Conservation (phyloP, 2,888 invertebrate genomes). For the Ramazzottius varieornatus region DNA sequence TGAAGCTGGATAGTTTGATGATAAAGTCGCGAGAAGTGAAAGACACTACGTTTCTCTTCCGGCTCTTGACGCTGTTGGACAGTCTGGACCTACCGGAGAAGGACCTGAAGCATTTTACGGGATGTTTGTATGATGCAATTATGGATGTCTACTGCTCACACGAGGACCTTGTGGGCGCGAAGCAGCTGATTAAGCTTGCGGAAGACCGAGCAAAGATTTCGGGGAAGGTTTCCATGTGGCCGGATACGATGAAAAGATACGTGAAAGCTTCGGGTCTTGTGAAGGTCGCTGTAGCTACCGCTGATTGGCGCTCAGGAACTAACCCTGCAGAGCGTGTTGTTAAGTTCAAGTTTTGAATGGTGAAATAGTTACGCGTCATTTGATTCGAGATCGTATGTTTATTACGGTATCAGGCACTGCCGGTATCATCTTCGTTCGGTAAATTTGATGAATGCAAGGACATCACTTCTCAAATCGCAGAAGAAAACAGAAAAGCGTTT, state of each 20-base stretch:
- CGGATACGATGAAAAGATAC: neutral
- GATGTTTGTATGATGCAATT: neutral
- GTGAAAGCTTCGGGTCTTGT: neutral
- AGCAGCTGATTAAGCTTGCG: neutral
- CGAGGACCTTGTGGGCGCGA: neutral
- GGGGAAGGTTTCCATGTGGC: neutral
- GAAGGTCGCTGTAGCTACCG: neutral
- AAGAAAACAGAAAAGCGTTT: too few relatives aligned
- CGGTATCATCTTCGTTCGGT: too few relatives aligned
- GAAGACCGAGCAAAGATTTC: neutral
- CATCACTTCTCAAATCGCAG: too few relatives aligned
- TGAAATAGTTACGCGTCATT: too few relatives aligned
- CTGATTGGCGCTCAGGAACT: too few relatives aligned
- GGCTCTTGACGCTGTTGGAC: neutral
- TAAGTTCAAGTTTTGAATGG: too few relatives aligned
- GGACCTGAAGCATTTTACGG: neutral
- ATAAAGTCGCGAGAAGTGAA: neutral
- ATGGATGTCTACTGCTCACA: neutral
- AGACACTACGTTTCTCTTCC: neutral
- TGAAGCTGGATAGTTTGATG: neutral
- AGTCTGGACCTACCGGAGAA: neutral
- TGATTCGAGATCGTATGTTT: too few relatives aligned
- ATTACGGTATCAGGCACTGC: too few relatives aligned
- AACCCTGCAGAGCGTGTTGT: too few relatives aligned
- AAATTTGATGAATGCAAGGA: too few relatives aligned